Evolutionary conservation across 2,888 invertebrate species (phyloP), one percentile per base, ranked within the genome.

Genomic region (Drosophila nr. perissopoda): DNA sequence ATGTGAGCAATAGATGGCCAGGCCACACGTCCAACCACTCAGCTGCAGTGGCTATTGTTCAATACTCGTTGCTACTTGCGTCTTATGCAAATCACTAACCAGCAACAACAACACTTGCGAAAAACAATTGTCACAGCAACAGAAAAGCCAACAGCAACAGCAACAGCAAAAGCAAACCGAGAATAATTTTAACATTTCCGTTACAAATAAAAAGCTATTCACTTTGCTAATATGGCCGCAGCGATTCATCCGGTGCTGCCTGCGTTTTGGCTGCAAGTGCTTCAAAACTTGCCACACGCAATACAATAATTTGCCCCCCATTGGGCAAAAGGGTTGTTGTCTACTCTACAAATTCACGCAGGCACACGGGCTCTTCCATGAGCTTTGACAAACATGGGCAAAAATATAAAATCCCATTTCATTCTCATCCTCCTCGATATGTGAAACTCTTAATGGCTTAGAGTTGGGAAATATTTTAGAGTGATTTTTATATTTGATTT

Each of bases 121-220:
- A 21, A 7, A 21, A 21, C 45, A 42, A 21, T 42, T 11, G 42
- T 11, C 42, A 38, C 80, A 69, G 63, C 65, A 56, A n/a, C 38
- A 40, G 38, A 48, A 49, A 68, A 57, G 56, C 33, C 62, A 56
- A n/a, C 38, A 40, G 34, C 45, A 34, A 27, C 33, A 45, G 45
- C 49, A 56, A 52, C 27, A 73, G n/a, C 31, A 71, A 57, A 53
- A 52, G 73, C 69, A 75, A 76, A 80, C 76, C 76, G 75, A 83
- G 78, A 89, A 83, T 87, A 87, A 89, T 85, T 87, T 82, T 42
- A 88, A 89, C 90, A 87, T 89, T 87, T 87, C 86, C 86, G 86
- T 82, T 78, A 77, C 86, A 87, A 87, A 87, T 87, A 87, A 89
- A 87, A 87, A 87, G 82, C 90, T 80, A 87, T 87, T 87, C 90